Evolutionary conservation across 2,797 vertebrate genomes (phyloP).

Genomic region (Amblyraja radiata): DNA sequence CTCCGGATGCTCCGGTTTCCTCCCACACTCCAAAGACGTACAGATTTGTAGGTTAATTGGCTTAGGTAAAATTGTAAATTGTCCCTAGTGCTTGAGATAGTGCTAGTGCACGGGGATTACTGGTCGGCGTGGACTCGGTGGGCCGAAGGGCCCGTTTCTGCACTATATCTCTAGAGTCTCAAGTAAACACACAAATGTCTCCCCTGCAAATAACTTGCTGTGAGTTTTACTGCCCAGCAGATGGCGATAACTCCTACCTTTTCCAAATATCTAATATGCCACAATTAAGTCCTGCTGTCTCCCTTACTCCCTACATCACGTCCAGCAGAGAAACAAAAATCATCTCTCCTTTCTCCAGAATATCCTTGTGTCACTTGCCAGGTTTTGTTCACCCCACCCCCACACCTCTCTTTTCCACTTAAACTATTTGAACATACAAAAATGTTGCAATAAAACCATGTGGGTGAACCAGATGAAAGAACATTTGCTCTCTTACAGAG

Average conservation of each 20-base stretch:
- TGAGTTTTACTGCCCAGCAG: neutral
- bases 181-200: neutral
- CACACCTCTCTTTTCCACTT: neutral
- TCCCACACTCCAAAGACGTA: too few relatives aligned
- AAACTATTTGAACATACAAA: neutral
- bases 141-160: too few relatives aligned
- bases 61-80: too few relatives aligned
- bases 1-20: too few relatives aligned
- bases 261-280: neutral
- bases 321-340: neutral
- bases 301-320: neutral
- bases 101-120: too few relatives aligned
- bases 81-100: too few relatives aligned
- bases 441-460: neutral
- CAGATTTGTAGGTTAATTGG: too few relatives aligned
- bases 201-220: neutral
- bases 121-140: too few relatives aligned
- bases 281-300: neutral
- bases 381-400: too few relatives aligned
- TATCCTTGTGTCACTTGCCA: too few relatives aligned
- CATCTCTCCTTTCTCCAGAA: neutral
- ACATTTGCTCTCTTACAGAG: neutral
- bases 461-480: neutral
- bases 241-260: neutral
- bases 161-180: too few relatives aligned